Percentiles rank a stretch among this genome's conserved stretches.
Evolutionary conservation across 1,140 invertebrate species (phyloP).

Genomic region (Drosophila yakuba): DNA sequence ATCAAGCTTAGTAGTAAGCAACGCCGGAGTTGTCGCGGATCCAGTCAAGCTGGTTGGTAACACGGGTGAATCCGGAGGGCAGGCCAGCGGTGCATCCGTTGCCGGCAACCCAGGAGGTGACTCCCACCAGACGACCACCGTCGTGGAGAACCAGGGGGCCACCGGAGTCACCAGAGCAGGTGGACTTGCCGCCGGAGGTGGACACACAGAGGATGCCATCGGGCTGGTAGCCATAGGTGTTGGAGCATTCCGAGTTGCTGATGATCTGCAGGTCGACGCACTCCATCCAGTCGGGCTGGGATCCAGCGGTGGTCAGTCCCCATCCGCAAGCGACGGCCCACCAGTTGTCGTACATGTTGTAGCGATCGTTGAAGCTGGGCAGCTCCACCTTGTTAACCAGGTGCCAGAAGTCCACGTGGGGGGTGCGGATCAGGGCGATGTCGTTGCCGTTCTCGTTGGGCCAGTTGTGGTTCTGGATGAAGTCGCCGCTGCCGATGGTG

Average conservation of each 20-base stretch:
- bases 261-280: conserved; percentile 56
- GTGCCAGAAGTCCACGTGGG: conserved; percentile 50
- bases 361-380: conserved; percentile 51
- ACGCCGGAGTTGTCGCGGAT: conserved; percentile 78
- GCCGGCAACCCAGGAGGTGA: conserved; percentile 44
- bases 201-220: conserved; percentile 57
- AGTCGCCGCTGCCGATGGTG: conserved; percentile 31
- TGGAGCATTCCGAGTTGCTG: conserved; percentile 34
- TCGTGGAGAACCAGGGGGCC: conserved; percentile 84
- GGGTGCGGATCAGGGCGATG: conserved; percentile 51
- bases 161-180: conserved; percentile 86
- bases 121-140: conserved; percentile 46
- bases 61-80: conserved; percentile 85
- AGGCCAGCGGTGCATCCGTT: conserved; percentile 37
- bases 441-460: conserved; percentile 22
- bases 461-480: conserved; percentile 42
- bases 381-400: conserved; percentile 60
- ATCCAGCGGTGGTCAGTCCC: conserved; percentile 50
- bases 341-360: conserved; percentile 43
- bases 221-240: conserved; percentile 22
- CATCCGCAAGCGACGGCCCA: conserved; percentile 63
- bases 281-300: conserved; percentile 45
- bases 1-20: conserved; percentile 40
- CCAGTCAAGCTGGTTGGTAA: conserved; percentile 86
- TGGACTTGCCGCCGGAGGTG: conserved; percentile 61